These are phyloP conservation scores for Stictonetta naevosa DNA, from an alignment of 2,113 vertebrate genomes.

Conservation along the genomic window DNA sequence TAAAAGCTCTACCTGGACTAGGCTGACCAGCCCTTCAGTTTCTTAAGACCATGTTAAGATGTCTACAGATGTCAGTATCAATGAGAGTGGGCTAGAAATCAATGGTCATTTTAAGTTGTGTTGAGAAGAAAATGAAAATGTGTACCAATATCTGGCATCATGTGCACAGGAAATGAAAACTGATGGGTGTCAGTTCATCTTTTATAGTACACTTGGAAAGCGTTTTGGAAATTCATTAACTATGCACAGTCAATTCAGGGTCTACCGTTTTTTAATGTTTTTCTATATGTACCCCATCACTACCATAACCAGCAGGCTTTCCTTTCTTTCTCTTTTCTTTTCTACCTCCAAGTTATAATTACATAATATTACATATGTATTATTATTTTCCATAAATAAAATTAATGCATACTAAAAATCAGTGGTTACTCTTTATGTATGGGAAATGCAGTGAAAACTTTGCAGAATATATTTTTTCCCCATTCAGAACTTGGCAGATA, in stretches of 20 bases:
- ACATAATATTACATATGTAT: rapidly evolving
- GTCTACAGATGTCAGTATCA: not conserved
- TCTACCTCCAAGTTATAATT: not conserved
- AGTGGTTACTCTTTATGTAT: not conserved
- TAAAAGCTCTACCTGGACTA: not conserved
- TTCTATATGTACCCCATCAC: not conserved
- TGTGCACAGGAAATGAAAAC: not conserved
- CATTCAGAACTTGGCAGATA: not conserved
- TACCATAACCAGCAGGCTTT: not conserved
- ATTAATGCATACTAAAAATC: not conserved
- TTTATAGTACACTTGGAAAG: not conserved
- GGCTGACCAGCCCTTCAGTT: not conserved
- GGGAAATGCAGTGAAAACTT: not conserved
- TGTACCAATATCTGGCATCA: not conserved
- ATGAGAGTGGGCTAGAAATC: not conserved
- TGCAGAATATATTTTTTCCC: not conserved
- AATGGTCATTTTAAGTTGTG: not conserved
- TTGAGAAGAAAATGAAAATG: not conserved
- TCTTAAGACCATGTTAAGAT: not conserved
- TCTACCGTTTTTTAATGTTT: not conserved
- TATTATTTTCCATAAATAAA: not conserved
- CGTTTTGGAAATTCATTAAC: not conserved
- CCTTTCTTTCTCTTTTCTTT: not conserved
- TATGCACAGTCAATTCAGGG: not conserved
- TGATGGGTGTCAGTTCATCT: not conserved